A percentile compares a stretch with the other conserved stretches of the same genome.
phyloP scores from a whole-genome alignment of 1,140 invertebrate genomes.

The Neotoxoptera formosana region DNA sequence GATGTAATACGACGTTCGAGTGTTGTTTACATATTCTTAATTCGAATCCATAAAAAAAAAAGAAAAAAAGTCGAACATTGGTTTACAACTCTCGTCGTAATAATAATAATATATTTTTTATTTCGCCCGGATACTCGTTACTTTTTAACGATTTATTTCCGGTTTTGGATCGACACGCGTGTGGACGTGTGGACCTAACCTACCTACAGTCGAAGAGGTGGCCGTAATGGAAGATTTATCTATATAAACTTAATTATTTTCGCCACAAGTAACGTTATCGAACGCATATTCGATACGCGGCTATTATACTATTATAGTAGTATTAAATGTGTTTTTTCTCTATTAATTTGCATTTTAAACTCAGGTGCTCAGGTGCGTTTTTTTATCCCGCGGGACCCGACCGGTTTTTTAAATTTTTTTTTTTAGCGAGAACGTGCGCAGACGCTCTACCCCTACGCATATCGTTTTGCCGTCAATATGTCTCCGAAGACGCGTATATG shows the following conservation, averaged over 20 bases:
- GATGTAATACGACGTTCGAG: not conserved
- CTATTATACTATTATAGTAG: not conserved
- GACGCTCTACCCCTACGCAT: too few relatives aligned
- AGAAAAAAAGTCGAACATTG: too few relatives aligned
- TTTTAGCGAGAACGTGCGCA: too few relatives aligned
- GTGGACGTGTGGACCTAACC: too few relatives aligned
- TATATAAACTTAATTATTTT: not conserved
- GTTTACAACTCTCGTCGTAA: not conserved
- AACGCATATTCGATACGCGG: not conserved
- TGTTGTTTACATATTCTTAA: not conserved
- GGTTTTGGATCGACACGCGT: not conserved
- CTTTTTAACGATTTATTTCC: not conserved
- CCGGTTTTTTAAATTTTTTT: too few relatives aligned
- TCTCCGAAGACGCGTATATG: too few relatives aligned
- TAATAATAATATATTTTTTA: not conserved
- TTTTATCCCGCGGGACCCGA: too few relatives aligned
- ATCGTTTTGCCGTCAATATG: too few relatives aligned
- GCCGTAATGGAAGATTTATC: not conserved
- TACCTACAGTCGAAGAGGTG: not conserved
- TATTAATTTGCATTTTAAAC: too few relatives aligned
- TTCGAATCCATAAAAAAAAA: not conserved
- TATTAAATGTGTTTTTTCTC: too few relatives aligned
- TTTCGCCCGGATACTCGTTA: not conserved
- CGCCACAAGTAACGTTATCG: not conserved
- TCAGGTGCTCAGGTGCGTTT: too few relatives aligned